Evolutionary conservation across 2,113 vertebrate species (phyloP).

Genomic region (Nycticryphes semicollaris): DNA sequence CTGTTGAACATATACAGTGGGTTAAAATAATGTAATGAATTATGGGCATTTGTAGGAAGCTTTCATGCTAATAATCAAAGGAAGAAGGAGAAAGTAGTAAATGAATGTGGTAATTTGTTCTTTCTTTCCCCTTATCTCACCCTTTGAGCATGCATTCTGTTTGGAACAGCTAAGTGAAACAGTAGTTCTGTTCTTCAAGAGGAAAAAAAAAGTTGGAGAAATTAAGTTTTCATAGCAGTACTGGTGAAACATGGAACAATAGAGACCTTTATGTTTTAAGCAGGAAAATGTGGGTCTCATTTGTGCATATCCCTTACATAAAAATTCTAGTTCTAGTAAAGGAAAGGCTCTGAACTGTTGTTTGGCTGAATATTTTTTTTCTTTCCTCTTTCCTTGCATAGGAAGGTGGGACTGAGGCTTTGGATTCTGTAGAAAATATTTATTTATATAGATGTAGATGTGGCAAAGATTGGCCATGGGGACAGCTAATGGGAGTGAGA

Average conservation of each 20-base stretch:
- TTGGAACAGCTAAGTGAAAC: slow-evolving; percentile 57
- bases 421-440: background rate
- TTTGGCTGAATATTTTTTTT: background rate
- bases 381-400: background rate
- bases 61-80: slow-evolving; percentile 37
- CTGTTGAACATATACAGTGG: background rate
- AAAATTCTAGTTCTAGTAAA: slow-evolving; percentile 23
- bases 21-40: slow-evolving; percentile 35
- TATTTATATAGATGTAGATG: background rate
- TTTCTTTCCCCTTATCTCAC: slow-evolving; percentile 59
- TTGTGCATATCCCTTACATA: slow-evolving; percentile 43
- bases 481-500: background rate
- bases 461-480: background rate
- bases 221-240: slow-evolving; percentile 46
- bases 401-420: background rate
- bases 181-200: slow-evolving; percentile 52
- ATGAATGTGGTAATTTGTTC: slow-evolving; percentile 61
- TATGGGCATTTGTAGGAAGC: background rate
- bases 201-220: slow-evolving; percentile 45
- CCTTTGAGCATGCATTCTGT: slow-evolving; percentile 63
- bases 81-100: slow-evolving; percentile 21
- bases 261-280: slow-evolving; percentile 63
- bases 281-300: slow-evolving; percentile 47
- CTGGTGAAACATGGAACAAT: slow-evolving; percentile 51
- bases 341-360: background rate